Conservation (phyloP, 2,113 vertebrate genomes). For the Turnix velox region DNA sequence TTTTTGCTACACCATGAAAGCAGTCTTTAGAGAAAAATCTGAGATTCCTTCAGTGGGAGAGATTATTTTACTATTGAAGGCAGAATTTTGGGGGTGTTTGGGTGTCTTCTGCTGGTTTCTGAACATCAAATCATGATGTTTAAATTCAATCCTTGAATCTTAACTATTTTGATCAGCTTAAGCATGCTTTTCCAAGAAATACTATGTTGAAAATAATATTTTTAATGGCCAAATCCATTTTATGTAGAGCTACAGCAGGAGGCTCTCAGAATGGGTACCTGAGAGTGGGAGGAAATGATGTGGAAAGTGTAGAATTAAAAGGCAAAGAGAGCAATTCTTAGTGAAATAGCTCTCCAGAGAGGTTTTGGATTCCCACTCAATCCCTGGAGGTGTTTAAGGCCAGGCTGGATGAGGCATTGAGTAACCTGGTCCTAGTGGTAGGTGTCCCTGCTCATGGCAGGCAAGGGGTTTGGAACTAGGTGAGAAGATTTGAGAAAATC, state of each 20-base stretch:
- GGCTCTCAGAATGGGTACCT: not conserved
- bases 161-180: not conserved
- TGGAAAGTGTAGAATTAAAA: not conserved
- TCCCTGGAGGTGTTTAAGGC: no score
- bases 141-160: not conserved
- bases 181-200: not conserved
- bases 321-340: not conserved
- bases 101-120: not conserved
- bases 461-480: no score
- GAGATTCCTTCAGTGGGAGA: accelerated
- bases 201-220: not conserved
- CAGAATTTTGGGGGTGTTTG: not conserved
- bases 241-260: accelerated
- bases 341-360: not conserved
- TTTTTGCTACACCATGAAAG: not conserved
- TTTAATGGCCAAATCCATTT: not conserved
- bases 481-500: not conserved
- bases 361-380: no score
- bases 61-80: accelerated
- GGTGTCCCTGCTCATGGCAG: no score
- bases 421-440: no score
- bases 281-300: not conserved
- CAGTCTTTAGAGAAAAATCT: not conserved
- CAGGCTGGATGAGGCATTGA: no score
- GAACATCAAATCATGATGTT: no score